phyloP scores from a whole-genome alignment of 2,113 vertebrate genomes.

The Hydrochoerus hydrochaeris region DNA sequence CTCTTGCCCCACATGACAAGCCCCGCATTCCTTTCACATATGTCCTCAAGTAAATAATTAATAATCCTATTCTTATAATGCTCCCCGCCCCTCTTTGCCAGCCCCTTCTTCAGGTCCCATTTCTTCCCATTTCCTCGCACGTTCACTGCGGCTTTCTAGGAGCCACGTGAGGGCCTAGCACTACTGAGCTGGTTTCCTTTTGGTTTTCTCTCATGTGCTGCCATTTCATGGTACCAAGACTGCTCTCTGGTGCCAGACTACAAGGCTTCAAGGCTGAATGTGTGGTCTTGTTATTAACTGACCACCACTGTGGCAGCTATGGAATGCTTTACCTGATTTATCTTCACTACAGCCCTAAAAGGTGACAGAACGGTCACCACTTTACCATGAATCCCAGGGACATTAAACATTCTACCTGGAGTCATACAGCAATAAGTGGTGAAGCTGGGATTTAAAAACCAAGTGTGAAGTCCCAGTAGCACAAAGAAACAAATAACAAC shows the following conservation, averaged over 20 bases:
- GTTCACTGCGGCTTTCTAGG: not conserved
- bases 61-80: not conserved
- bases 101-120: not conserved
- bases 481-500: not conserved
- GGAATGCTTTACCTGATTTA: not conserved
- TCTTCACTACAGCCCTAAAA: not conserved
- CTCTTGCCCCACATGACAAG: not conserved
- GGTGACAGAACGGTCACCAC: not conserved
- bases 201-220: not conserved
- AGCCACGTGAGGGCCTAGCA: too few species aligned
- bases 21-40: not conserved
- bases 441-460: not conserved
- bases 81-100: not conserved
- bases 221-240: too few species aligned
- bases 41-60: not conserved
- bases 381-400: not conserved
- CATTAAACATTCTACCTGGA: not conserved
- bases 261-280: not conserved
- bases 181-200: not conserved
- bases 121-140: not conserved
- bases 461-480: not conserved
- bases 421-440: not conserved
- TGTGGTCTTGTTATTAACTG: not conserved
- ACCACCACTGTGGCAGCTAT: not conserved
- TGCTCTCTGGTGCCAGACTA: not conserved